Evolutionary conservation across 1,140 invertebrate genomes (phyloP).

Genomic region (Drosophila rhopaloa): DNA sequence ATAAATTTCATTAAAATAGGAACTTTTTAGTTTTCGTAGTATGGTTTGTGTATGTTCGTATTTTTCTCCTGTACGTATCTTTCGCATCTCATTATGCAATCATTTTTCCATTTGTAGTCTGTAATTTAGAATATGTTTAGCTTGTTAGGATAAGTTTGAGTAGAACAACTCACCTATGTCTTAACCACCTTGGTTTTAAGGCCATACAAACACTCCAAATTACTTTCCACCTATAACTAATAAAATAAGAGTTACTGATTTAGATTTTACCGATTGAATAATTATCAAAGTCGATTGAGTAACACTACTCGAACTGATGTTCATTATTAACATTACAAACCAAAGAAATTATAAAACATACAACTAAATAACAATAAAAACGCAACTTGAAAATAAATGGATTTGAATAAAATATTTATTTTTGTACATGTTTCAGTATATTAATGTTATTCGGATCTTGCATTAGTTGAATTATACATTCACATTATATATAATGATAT

Average conservation of each 20-base stretch:
- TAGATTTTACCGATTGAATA: conserved; percentile 2
- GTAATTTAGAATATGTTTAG: conserved; percentile 14
- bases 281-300: not conserved
- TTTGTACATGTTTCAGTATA: conserved; percentile 52
- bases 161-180: conserved; percentile 28
- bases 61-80: conserved; percentile 11
- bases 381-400: conserved; percentile 8
- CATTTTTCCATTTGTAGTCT: conserved; percentile 5
- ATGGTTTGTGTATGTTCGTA: conserved; percentile 30
- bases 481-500: conserved; percentile 8
- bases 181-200: conserved; percentile 10
- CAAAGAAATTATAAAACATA: conserved; percentile 10
- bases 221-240: conserved; percentile 78
- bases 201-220: conserved; percentile 35
- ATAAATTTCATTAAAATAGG: conserved; percentile 66
- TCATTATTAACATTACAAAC: conserved; percentile 1
- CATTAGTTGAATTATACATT: conserved; percentile 7
- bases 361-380: conserved; percentile 28
- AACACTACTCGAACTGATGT: conserved; percentile 23
- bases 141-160: not conserved
- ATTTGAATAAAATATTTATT: conserved; percentile 60
- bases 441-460: conserved; percentile 34
- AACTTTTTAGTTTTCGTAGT: conserved; percentile 74
- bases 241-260: conserved; percentile 44
- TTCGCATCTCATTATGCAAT: conserved; percentile 6